Evolutionary conservation across 2,888 invertebrate genomes (phyloP), one percentile per base, ranked within the genome.

Genomic region (Opisthograptis luteolata): DNA sequence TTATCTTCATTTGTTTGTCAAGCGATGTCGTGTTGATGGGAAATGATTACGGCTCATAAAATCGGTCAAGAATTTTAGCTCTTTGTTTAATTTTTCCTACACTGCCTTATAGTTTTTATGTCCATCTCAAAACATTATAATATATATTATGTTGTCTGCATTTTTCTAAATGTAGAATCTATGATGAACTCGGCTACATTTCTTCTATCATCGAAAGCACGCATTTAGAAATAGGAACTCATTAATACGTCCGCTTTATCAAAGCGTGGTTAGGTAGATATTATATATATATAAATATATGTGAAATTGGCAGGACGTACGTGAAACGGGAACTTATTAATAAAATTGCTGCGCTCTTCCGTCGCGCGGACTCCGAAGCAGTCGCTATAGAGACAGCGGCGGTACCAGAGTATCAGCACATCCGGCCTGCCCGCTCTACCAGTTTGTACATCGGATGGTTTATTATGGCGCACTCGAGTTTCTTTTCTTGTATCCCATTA

Each of bases 291-390:
- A n/a, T n/a, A n/a, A n/a, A n/a, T n/a, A 56, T 51, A 58, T 64
- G 71, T 78, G 58, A 73, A 79, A 84, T 77, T 80, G 75, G 76
- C 85, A 84, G 87, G 85, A 86, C 81, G 84, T 68, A 71, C 77
- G 70, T 79, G 78, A 81, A 84, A 85, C 86, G 84, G 87, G 86
- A 87, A 85, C 85, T 83, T 84, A 84, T 86, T 85, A 85, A 87
- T 87, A 84, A 84, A 86, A 86, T 84, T 72, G 82, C 82, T 76
- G 74, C 78, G 79, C 75, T 80, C 81, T 87, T 85, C 87, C 87
- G 83, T 72, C 73, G 73, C 71, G 67, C 76, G 76, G 77, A 76
- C 76, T 76, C 67, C 72, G 71, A 72, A 76, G 72, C 76, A 74
- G 68, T 41, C 14, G 25, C 42, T 36, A 24, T 36, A 31, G 20